Base-by-base conservation (phyloP, 2,113 vertebrate species). In the Hypanus sabinus region DNA sequence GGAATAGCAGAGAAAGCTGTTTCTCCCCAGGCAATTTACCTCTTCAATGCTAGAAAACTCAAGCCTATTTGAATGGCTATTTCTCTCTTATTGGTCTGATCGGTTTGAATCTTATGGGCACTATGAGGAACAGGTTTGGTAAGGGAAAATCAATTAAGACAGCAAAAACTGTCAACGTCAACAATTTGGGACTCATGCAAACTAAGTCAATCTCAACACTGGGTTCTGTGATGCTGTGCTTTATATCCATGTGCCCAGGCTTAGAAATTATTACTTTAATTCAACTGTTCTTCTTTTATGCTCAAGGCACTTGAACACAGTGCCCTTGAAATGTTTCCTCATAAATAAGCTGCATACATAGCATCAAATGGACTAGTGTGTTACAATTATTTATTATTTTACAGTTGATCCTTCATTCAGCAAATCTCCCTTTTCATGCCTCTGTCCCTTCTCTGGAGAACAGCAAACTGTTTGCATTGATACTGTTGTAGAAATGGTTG, bases 361-460 rank as follows among this genome's bases (percentile, higher is more conserved):
- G 91, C 65, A 73, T 73, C 5, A 93, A 93, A 93, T 27, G 33
- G 24, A 55, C 30, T 18, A 55, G 71, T 73, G 38, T 71, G 91
- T 30, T 8, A 20, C 22, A 90, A 90, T 65, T 90, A 90, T 90
- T 18, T 33, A 88, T 9, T 92, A 14, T 93, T 93, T 93, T 46
- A 93, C 91, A 73, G 55, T 73, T 27, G 24, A 93, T 93, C 91
- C 91, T 93, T 93, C 91, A 93, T 93, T 93, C 68, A 46, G 70
- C 24, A 5, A 12, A 73, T 30, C 68, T 93, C 46, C 91, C 91
- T 12, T 46, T 46, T 96, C 97, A 99, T 95, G 99, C 98, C 94
- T 99, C 98, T 16, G 98, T 98, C 93, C 98, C 98, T 94, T 99
- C 99, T 90, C 98, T 97, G 88, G 98, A 95, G 94, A 98, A 99